phyloP scores from a whole-genome alignment of 2,113 vertebrate genomes.

The Rhinichthys klamathensis region DNA sequence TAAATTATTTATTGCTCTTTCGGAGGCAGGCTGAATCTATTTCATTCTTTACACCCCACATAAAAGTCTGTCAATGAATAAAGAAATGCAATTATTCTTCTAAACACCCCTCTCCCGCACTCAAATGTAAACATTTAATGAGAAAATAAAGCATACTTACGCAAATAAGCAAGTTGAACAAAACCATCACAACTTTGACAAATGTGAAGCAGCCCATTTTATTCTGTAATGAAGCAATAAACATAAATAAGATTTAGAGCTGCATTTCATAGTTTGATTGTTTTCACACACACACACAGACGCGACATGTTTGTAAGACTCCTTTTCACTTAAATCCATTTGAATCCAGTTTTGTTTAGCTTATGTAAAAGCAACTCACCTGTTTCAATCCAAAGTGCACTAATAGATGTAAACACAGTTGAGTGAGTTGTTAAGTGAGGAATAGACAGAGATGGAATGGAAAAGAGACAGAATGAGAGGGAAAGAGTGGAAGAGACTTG shows the following conservation, averaged over 20 bases:
- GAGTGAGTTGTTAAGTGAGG: not conserved
- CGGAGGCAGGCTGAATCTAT: constrained; percentile 44
- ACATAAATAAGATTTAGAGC: constrained; percentile 34
- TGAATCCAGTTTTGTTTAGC: not conserved
- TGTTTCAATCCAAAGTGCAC: constrained; percentile 7
- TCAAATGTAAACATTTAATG: constrained; percentile 37
- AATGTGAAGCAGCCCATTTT: constrained; percentile 89
- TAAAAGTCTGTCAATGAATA: constrained; percentile 60
- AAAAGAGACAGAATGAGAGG: not conserved
- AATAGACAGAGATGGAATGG: not conserved
- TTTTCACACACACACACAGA: not conserved
- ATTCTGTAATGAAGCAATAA: constrained; percentile 65
- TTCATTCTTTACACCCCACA: constrained; percentile 50
- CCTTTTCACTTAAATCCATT: not conserved
- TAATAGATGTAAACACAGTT: not conserved
- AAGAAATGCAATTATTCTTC: constrained; percentile 58
- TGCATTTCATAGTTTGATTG: constrained; percentile 28
- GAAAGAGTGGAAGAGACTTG: constrained; percentile 9
- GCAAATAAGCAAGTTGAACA: constrained; percentile 88
- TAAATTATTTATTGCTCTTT: constrained; percentile 53
- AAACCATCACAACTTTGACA: constrained; percentile 84
- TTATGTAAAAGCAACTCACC: constrained; percentile 34
- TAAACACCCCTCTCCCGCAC: not conserved
- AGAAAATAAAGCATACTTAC: constrained; percentile 79
- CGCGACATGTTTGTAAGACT: not conserved